Evolutionary conservation across 1,140 invertebrate genomes (phyloP), one percentile per base, ranked within the genome.

Genomic region (fruit fly (Drosophila melanogaster)): DNA sequence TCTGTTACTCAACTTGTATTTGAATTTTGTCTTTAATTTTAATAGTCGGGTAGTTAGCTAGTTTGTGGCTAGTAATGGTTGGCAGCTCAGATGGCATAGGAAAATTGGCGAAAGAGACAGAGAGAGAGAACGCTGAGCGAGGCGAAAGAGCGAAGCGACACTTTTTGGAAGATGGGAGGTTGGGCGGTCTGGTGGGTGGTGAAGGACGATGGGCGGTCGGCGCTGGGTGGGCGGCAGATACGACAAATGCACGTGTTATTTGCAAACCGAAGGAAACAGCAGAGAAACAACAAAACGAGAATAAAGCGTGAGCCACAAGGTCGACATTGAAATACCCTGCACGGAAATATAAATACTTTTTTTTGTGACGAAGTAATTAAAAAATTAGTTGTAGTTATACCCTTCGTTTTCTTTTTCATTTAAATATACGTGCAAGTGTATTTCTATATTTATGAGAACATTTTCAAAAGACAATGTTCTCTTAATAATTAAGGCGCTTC

Each of bases 181-280:
- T 14, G 22, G 26, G 26, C 26, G 43, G 22, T 4, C 24, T 30
- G 47, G 46, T 30, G 24, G 47, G 47, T 33, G 47, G 10, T 35
- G 47, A 50, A 50, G 47, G 51, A 38, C 58, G 58, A 17, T 30
- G 51, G 74, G 22, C 26, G 54, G 14, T 8, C 19, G 3, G 49
- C 14, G 50, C 38, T 8, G 24, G 4, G 54, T 14, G 50, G 38
- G 38, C 15, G 53, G 30, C 53, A 55, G 61, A 43, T 57, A 77
- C 57, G 81, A 59, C 57, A 81, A 72, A 77, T 84, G 84, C 85
- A 89, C 84, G 84, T 89, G 85, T 80, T 89, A 76, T 83, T 90
- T 77, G 83, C 77, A 35, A 67, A 40, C 46, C 56, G 55, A 77
- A 66, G 84, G 41, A 62, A 64, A 50, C 53, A 61, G 61, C 49